phyloP scores from a whole-genome alignment of 1,140 invertebrate species.

The Drosophila kurseongensis region DNA sequence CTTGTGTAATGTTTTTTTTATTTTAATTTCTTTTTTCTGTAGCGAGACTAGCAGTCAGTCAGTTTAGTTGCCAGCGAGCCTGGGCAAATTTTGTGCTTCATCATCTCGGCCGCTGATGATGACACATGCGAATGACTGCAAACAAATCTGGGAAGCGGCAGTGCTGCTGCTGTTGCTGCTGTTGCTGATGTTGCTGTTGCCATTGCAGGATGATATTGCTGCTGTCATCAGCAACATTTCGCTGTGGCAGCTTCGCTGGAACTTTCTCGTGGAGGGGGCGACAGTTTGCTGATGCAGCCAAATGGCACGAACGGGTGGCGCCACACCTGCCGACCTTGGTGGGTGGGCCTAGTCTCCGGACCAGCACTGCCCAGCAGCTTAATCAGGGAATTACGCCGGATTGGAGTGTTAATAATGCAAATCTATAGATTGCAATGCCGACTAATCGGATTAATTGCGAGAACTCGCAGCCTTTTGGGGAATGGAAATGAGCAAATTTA shows the following conservation, averaged over 20 bases:
- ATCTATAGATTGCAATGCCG: conserved; percentile 9
- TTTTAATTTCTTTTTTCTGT: conserved; percentile 48
- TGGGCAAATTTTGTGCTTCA: conserved; percentile 76
- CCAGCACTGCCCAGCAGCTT: conserved; percentile 1
- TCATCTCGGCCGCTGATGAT: conserved; percentile 66
- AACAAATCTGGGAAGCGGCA: conserved; percentile 52
- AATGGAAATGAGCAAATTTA: background rate
- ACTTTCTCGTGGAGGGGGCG: conserved; percentile 33
- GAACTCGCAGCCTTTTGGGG: background rate
- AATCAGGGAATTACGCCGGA: conserved; percentile 39
- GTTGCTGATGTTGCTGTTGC: conserved; percentile 34
- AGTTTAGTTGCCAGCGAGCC: conserved; percentile 68
- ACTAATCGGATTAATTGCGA: conserved; percentile 26
- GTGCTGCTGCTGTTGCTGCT: conserved; percentile 5
- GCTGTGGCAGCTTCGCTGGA: conserved; percentile 1
- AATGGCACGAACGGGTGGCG: conserved; percentile 2
- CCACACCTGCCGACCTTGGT: conserved; percentile 33
- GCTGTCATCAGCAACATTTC: conserved; percentile 70
- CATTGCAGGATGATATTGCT: conserved; percentile 60
- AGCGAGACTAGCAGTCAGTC: conserved; percentile 41
- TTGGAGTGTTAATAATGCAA: conserved; percentile 44
- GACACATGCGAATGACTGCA: conserved; percentile 79
- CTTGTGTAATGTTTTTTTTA: conserved; percentile 49
- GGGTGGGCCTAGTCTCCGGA: background rate
- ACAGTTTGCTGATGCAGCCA: conserved; percentile 33